Conservation (phyloP, 2,797 vertebrate species). For the Thalassophryne amazonica region DNA sequence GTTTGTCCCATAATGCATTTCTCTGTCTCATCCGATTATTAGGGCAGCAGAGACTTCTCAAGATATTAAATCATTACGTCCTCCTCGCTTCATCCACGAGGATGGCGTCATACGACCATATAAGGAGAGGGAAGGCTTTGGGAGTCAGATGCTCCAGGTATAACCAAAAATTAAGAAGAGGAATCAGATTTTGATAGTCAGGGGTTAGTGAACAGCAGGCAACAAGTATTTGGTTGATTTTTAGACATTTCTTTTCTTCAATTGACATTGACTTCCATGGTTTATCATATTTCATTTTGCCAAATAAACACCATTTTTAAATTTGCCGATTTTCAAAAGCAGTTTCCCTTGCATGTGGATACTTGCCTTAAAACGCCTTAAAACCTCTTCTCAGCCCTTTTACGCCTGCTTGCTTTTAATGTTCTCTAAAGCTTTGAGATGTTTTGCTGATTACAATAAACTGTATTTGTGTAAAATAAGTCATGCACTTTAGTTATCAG, state of each 20-base stretch:
- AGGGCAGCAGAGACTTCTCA: constrained; percentile 92
- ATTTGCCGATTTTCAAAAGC: neutral
- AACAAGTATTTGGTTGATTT: no score
- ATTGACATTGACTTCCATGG: neutral
- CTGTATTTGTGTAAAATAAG: neutral
- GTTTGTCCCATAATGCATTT: neutral
- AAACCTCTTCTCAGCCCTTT: neutral
- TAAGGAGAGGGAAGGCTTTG: constrained; percentile 88
- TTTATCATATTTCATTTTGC: neutral
- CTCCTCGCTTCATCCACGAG: constrained; percentile 93
- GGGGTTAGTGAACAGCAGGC: neutral
- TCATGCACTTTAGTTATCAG: neutral
- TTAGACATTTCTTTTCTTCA: neutral
- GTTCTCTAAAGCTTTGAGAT: constrained; percentile 52
- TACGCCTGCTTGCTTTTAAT: constrained; percentile 49
- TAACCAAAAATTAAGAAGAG: constrained; percentile 4
- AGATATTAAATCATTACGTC: constrained; percentile 87
- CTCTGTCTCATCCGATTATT: constrained; percentile 9
- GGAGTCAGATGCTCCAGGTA: constrained; percentile 98
- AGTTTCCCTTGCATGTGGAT: neutral
- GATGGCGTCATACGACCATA: constrained; percentile 97
- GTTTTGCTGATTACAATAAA: no score
- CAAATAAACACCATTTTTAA: neutral
- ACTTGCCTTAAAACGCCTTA: neutral
- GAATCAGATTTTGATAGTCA: neutral